Evolutionary conservation across 2,888 invertebrate genomes (phyloP).

Genomic region (Drosophila recens): DNA sequence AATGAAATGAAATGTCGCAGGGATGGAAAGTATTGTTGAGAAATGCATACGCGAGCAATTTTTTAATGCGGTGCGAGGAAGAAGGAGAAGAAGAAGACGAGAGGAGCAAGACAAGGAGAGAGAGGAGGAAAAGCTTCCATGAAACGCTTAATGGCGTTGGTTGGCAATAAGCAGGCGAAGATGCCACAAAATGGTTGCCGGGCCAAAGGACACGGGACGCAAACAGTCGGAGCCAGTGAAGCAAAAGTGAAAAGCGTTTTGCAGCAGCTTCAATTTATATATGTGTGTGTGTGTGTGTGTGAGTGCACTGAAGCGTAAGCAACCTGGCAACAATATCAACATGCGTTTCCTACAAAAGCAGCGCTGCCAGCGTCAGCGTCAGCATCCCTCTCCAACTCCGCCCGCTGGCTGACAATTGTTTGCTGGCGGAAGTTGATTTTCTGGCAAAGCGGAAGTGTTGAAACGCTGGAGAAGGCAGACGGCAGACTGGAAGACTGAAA

Average conservation of each 20-base stretch:
- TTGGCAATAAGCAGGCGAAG: constrained; percentile 66
- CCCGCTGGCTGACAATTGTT: constrained; percentile 65
- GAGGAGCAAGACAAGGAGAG: not conserved
- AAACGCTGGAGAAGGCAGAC: constrained; percentile 36
- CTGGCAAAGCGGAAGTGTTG: constrained; percentile 75
- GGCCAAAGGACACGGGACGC: constrained; percentile 22
- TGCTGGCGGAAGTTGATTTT: constrained; percentile 76
- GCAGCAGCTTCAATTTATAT: constrained; percentile 53
- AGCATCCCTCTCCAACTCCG: not conserved
- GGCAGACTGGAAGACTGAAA: constrained; percentile 14
- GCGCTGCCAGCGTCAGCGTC: constrained; percentile 16
- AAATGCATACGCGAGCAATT: constrained; percentile 76
- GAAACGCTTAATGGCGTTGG: constrained; percentile 73
- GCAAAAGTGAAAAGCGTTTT: constrained; percentile 78
- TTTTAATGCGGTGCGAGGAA: constrained; percentile 38
- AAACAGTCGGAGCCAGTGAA: constrained; percentile 50
- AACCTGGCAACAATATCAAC: constrained; percentile 76
- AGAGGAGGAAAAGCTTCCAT: constrained; percentile 21
- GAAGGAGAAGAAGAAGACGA: not conserved
- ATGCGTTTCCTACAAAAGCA: constrained; percentile 56
- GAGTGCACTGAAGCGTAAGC: constrained; percentile 64
- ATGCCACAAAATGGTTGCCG: constrained; percentile 74
- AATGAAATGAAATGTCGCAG: constrained; percentile 63
- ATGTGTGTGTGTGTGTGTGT: constrained; percentile 12
- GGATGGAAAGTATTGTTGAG: constrained; percentile 59